Conservation (phyloP, 2,888 invertebrate genomes). For the Tryphoninae sp. region DNA sequence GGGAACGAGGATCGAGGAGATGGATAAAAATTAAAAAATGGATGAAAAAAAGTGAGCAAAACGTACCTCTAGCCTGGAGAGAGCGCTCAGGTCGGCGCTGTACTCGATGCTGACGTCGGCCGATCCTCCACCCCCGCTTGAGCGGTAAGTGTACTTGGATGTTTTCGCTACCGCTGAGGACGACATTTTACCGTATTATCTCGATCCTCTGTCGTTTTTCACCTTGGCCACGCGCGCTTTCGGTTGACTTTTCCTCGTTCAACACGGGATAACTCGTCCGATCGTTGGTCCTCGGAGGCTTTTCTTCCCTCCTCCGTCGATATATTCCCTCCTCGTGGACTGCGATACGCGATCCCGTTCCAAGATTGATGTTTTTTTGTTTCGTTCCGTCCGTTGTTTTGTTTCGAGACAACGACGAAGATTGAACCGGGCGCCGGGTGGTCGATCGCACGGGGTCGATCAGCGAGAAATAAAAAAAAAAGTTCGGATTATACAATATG, state of each 20-base stretch:
- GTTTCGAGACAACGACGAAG: background rate
- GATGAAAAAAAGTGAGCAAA: constrained; percentile 26
- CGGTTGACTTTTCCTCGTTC: constrained; percentile 61
- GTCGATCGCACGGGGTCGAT: constrained; percentile 41
- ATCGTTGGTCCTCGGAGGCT: constrained; percentile 43
- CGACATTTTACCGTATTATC: constrained; percentile 81
- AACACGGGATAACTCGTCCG: constrained; percentile 27
- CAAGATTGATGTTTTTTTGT: background rate
- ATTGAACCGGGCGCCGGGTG: constrained; percentile 7
- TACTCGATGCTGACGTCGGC: constrained; percentile 98
- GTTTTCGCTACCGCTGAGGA: constrained; percentile 91
- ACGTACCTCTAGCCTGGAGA: constrained; percentile 97
- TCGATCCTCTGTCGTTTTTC: constrained; percentile 49
- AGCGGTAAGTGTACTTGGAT: constrained; percentile 96
- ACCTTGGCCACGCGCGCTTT: constrained; percentile 54
- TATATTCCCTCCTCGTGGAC: constrained; percentile 55
- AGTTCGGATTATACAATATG: constrained; percentile 33
- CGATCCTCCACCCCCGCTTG: constrained; percentile 88
- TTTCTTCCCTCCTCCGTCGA: constrained; percentile 61
- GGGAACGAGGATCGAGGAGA: background rate
- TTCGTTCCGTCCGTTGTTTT: background rate
- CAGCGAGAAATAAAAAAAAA: constrained; percentile 36
- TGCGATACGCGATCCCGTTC: background rate
- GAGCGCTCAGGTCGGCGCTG: constrained; percentile 95
- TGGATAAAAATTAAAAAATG: too few species aligned